Percentiles rank a stretch among this genome's conserved stretches.
phyloP scores from a whole-genome alignment of 2,888 invertebrate genomes.

The Zaprionus lineosus region DNA sequence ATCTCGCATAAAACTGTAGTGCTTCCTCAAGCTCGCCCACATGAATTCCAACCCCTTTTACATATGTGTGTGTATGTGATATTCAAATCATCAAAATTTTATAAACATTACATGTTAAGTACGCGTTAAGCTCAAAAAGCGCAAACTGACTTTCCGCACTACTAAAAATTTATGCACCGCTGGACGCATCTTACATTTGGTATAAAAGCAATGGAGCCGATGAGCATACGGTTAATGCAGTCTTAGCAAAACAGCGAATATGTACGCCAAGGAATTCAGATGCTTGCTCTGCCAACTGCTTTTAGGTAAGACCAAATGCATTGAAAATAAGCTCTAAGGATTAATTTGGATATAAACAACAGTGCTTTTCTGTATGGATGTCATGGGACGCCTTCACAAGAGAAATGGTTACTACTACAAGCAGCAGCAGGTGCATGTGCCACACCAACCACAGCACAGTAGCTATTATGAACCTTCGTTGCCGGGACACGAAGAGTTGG shows the following conservation, averaged over 20 bases:
- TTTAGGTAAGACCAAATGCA: constrained; percentile 49
- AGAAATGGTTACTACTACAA: constrained; percentile 77
- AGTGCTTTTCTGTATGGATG: constrained; percentile 42
- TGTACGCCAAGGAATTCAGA: constrained; percentile 49
- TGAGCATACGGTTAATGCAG: constrained; percentile 45
- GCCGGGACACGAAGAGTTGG: constrained; percentile 40
- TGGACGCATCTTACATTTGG: constrained; percentile 33
- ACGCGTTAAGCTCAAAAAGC: constrained; percentile 63
- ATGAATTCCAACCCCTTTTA: background rate
- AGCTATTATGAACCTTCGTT: constrained; percentile 57
- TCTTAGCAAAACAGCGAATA: constrained; percentile 44
- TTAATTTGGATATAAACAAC: constrained; percentile 6
- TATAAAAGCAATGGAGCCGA: constrained; percentile 50
- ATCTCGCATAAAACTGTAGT: constrained; percentile 24
- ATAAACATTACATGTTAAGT: constrained; percentile 60
- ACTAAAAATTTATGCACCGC: constrained; percentile 60
- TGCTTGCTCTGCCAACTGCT: constrained; percentile 43
- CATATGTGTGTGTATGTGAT: constrained; percentile 15
- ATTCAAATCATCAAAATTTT: constrained; percentile 55
- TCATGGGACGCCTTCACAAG: constrained; percentile 70
- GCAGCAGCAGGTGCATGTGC: constrained; percentile 47
- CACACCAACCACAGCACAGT: constrained; percentile 43
- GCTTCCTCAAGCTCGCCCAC: constrained; percentile 49
- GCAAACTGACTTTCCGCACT: constrained; percentile 72
- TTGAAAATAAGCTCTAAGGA: background rate